Evolutionary conservation across 2,797 vertebrate species (phyloP), one percentile per base, ranked within the genome.

Genomic region (Chaenodraco wilsoni): DNA sequence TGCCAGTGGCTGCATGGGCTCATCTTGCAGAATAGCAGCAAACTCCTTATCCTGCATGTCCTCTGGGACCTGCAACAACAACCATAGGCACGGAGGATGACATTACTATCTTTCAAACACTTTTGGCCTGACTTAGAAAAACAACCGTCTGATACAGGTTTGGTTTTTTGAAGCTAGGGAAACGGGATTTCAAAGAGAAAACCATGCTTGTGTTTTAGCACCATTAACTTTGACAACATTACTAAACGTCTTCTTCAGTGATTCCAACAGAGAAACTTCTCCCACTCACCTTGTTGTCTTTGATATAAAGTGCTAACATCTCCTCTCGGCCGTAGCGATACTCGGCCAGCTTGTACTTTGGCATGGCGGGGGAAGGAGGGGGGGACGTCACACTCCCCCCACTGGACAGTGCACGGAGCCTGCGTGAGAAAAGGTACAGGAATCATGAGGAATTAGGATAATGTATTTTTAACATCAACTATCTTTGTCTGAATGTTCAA

Each of bases 301-400:
- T 97, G 92, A 98, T 79, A 87, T 97, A 97, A 96, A 98, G 97
- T 94, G 97, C 97, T 95, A 98, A 93, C 97, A 97, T 98, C 94
- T 98, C 97, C 93, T 98, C 97, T 88, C 97, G 94, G 90, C 97
- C 97, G 14, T 98, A 98, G 87, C 97, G 96, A 88, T 97, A 97
- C 81, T 97, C 96, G 71, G 97, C 97, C 92, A 98, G 93, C 94
- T 98, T 98, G 94, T 97, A 98, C 92, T 98, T 98, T 96, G 96
- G 97, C 96, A 97, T 97, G 94, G 97, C 96, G 44, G 97, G 97
- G 89, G 97, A 98, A 63, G 97, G 95, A 87, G 96, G 97, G 70
- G 96, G 97, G 91, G 97, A 98, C 66, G 95, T 95, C 89, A 97
- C 94, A 71, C 95, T 96, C 87, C 96, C 95, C 83, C 97, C 96